Evolutionary conservation across 2,888 invertebrate genomes (phyloP), one percentile per base, ranked within the genome.

Genomic region (Megastigmus dorsalis): DNA sequence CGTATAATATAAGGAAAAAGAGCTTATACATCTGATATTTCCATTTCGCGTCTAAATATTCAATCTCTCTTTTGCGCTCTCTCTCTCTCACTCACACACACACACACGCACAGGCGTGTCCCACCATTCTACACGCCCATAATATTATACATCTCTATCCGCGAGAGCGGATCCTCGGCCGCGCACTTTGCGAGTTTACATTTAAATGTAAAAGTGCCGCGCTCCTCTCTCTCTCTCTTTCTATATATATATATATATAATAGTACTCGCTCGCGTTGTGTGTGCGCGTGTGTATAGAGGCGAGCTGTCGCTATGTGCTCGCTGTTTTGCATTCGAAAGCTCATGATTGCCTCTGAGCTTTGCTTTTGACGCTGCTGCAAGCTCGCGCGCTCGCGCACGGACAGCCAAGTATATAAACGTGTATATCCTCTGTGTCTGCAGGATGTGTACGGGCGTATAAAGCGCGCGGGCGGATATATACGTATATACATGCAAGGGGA

Each of bases 271-370:
- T n/a, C n/a, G n/a, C n/a, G n/a, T n/a, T n/a, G n/a, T n/a, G n/a
- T n/a, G n/a, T 50, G 54, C 20, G 43, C 38, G 55, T n/a, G n/a
- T n/a, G n/a, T n/a, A n/a, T 50, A 45, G n/a, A 33, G 28, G 55
- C 63, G 70, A 38, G 63, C 63, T 63, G 52, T 52, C 79, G 82
- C 13, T 20, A 7, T 26, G 52, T 83, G 81, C 80, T 83, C 84
- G 85, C 86, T 87, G 84, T 86, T 88, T 88, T 88, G 88, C 88
- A 88, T 88, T 87, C 87, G 86, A 88, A 88, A 88, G 88, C 87
- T 87, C 86, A 85, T 87, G 87, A 88, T 88, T 88, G 88, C 88
- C 86, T 87, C 86, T 85, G 88, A 88, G 88, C 86, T 87, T 86
- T 87, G 87, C 88, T 87, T 87, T 88, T 88, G 88, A 87, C 83